A percentile compares a stretch with the other conserved stretches of the same genome.
Evolutionary conservation across 2,113 vertebrate species (phyloP).

Genomic region (Geococcyx californianus): DNA sequence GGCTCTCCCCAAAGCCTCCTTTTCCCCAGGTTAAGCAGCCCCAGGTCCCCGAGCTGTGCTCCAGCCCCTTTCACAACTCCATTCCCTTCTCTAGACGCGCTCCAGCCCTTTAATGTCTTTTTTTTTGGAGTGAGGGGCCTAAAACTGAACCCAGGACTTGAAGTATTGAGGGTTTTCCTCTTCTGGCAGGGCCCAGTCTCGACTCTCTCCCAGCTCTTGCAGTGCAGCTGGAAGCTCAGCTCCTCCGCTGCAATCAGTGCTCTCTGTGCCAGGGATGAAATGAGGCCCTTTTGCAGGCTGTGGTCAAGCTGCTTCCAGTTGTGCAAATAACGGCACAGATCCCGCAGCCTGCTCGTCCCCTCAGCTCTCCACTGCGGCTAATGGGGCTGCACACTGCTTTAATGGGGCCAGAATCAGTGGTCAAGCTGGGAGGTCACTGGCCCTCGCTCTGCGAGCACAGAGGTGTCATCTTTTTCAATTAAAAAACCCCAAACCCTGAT

Average conservation of each 20-base stretch:
- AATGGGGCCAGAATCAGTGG: background rate
- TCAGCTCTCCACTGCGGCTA: fast-evolving
- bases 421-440: background rate
- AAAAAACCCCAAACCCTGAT: background rate
- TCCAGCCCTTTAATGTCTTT: no score
- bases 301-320: background rate
- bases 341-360: background rate
- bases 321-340: background rate
- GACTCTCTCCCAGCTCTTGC: background rate
- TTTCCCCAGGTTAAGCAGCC: no score
- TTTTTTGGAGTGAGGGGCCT: no score
- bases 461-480: no score
- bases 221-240: background rate
- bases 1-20: no score
- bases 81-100: no score
- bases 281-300: background rate
- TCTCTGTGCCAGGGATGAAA: background rate
- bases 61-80: no score
- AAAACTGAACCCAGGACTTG: no score
- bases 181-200: fast-evolving
- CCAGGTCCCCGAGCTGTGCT: no score
- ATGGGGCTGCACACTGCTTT: background rate
- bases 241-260: background rate
- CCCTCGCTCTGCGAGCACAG: background rate
- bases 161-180: background rate